Evolutionary conservation across 1,140 invertebrate genomes (phyloP), one percentile per base, ranked within the genome.

Genomic region (Hermetia illucens): DNA sequence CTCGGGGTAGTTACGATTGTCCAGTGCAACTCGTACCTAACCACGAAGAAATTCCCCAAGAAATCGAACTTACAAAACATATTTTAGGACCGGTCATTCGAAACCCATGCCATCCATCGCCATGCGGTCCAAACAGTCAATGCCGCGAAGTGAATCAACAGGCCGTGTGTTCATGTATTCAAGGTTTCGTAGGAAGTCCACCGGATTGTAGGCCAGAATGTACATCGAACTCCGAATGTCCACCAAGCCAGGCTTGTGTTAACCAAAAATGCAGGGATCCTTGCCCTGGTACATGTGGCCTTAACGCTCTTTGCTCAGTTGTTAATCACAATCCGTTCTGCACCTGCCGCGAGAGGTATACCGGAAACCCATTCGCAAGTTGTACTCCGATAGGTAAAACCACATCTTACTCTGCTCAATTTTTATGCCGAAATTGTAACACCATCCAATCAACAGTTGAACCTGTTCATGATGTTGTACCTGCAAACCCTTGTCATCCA

Each of bases 291-390:
- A 73, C 77, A 4, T 90, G 85, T 58, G 84, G 84, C 20, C 55
- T 76, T 22, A 62, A 63, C 21, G 79, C 84, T 5, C 63, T 75
- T 31, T 90, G 86, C 53, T 73, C 74, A 57, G 81, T 85, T 9
- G 73, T 85, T 24, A 84, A 80, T 51, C 85, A 88, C 51, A 84
- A 74, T 58, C 82, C 84, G 13, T 75, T 85, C 41, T 88, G 84
- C 55, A 80, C 73, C 44, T 88, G 84, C 53, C 66, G 72, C 3
- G 63, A 65, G 10, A 76, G 77, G 8, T 83, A 71, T 44, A 75
- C 72, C 4, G 84, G 84, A 4, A 82, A 88, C 69, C 82, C 84
- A 4, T 82, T 86, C 50, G 71, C 77, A 38, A 70, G 73, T 63
- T 75, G 70, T 44, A 65, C 60, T 58, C 65, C 63, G 3, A 51